Conservation (phyloP, 30 jellyfish, hydroid and myxozoan species). For the Turritopsis rubra region DNA sequence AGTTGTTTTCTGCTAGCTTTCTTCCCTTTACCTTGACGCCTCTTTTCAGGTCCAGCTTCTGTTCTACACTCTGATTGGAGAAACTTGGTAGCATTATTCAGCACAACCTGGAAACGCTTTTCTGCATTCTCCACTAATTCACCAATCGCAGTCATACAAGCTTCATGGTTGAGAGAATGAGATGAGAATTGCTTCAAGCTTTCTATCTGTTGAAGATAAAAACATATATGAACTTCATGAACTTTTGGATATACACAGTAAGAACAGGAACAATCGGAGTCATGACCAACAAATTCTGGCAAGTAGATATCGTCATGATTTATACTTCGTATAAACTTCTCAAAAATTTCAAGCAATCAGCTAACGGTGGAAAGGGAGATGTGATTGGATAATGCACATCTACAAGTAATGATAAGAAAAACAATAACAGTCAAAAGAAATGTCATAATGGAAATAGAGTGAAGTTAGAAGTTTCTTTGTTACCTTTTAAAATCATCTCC, state of each 20-base stretch:
- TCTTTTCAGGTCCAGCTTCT: too few relatives aligned
- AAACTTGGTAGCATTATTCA: too few relatives aligned
- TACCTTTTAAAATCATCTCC: background rate
- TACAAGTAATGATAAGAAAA: background rate
- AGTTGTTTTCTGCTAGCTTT: background rate
- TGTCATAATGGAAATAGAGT: too few relatives aligned
- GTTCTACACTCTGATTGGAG: background rate
- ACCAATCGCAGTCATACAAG: background rate
- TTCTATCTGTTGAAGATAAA: conserved; percentile 20
- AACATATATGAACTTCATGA: conserved; percentile 10
- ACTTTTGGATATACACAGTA: conserved; percentile 7
- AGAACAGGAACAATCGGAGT: conserved; percentile 2
- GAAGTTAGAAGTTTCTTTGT: too few relatives aligned
- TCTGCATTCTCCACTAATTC: conserved; percentile 12
- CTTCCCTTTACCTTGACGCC: background rate
- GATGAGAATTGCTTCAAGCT: background rate
- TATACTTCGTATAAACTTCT: conserved; percentile 12
- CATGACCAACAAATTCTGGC: conserved; percentile 24
- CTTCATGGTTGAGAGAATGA: background rate
- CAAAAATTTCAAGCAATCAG: background rate
- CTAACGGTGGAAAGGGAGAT: conserved; percentile 4
- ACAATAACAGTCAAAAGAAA: too few relatives aligned
- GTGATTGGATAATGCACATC: background rate
- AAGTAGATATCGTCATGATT: background rate
- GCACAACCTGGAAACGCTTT: background rate